A percentile compares a stretch with the other conserved stretches of the same genome.
phyloP scores from a whole-genome alignment of 92 coral and sea anemone species.

The Epizoanthus fatuus region DNA sequence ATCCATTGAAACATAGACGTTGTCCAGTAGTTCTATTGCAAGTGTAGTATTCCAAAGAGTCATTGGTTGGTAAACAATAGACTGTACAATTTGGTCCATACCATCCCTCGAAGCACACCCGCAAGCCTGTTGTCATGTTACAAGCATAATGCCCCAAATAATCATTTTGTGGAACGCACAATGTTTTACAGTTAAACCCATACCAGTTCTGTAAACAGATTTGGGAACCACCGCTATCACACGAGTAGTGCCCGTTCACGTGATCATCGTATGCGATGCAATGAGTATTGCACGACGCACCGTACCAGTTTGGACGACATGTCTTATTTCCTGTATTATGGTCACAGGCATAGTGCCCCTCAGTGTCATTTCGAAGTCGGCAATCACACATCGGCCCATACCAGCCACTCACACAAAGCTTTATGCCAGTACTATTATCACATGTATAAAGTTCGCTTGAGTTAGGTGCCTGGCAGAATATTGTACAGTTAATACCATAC shows the following conservation, averaged over 20 bases:
- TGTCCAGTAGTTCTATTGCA: conserved; percentile 40
- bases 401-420: conserved; percentile 75
- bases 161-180: conserved; percentile 25
- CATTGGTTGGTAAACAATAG: too few species aligned
- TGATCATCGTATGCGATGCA: conserved; percentile 35
- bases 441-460: conserved; percentile 70
- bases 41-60: not conserved
- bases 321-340: not conserved
- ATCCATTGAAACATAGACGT: conserved; percentile 3
- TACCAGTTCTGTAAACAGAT: conserved; percentile 31
- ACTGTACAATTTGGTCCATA: conserved; percentile 8
- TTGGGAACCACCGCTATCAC: conserved; percentile 20
- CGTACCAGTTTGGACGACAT: conserved; percentile 33
- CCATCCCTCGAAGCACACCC: conserved; percentile 64
- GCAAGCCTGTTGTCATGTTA: conserved; percentile 51
- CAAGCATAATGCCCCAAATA: conserved; percentile 22
- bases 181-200: conserved; percentile 35
- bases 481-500: conserved; percentile 75
- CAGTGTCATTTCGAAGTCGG: conserved; percentile 17
- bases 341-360: conserved; percentile 1
- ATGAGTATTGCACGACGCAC: conserved; percentile 11
- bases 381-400: not conserved
- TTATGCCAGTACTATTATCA: conserved; percentile 60
- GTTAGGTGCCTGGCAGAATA: conserved; percentile 73
- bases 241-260: conserved; percentile 35